Conservation (phyloP, 2,113 vertebrate genomes). For the Paracanthobrama guichenoti region DNA sequence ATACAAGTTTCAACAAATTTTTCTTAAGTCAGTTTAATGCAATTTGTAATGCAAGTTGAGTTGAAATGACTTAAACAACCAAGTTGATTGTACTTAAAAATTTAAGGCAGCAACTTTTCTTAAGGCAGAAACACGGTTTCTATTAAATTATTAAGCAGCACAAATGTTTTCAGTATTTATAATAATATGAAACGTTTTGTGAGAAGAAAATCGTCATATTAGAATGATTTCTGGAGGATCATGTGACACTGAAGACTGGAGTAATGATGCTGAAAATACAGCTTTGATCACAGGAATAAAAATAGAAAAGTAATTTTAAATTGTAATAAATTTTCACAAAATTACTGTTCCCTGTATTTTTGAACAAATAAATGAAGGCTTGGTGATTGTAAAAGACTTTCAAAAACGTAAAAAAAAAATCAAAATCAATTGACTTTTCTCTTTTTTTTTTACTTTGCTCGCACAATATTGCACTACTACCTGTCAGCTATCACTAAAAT, state of each 20-base stretch:
- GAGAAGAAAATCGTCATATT: background rate
- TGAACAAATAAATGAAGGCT: background rate
- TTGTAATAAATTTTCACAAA: background rate
- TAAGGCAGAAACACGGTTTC: too few species aligned
- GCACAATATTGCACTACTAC: background rate
- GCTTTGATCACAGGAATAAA: too few species aligned
- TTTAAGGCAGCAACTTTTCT: too few species aligned
- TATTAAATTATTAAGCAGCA: background rate
- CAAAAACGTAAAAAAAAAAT: background rate
- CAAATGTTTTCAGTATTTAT: background rate
- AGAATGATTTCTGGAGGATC: background rate
- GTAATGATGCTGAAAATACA: background rate
- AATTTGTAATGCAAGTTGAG: too few species aligned
- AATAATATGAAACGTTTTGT: background rate
- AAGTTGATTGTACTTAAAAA: too few species aligned
- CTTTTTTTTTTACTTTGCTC: background rate
- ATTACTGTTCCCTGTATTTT: background rate
- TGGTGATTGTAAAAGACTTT: background rate
- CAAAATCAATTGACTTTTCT: background rate
- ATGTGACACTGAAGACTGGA: background rate
- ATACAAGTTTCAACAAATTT: too few species aligned
- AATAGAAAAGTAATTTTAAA: too few species aligned
- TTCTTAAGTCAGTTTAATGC: too few species aligned
- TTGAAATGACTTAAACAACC: too few species aligned
- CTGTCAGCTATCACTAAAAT: background rate